Evolutionary conservation across 2,113 vertebrate genomes (phyloP), one percentile per base, ranked within the genome.

Genomic region (Seriola aureovittata): DNA sequence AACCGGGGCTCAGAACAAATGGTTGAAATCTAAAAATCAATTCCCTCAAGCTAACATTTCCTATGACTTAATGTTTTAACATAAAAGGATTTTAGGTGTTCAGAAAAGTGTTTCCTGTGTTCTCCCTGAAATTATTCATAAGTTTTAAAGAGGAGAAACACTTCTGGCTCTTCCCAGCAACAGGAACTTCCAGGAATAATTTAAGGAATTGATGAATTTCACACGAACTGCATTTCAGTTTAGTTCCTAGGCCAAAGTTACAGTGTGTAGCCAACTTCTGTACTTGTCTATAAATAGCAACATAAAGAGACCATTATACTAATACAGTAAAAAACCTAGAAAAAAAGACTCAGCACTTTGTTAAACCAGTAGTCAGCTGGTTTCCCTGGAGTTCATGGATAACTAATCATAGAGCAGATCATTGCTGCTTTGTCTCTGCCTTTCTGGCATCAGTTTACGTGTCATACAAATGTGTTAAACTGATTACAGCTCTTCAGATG

Each of bases 161-260:
- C 29, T 29, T 29, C 29, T 29, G 29, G 29, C 38, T 23, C 12
- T 14, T 21, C 44, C 29, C 2, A 40, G 8, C 23, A 4, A 10
- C 67, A 55, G 46, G 25, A 32, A 62, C 36, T 17, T 64, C 17
- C 36, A 8, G 58, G 58, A 60, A 81, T 17, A 23, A 32, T 44
- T 75, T 62, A 4, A 81, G 42, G 63, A 74, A 73, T 52, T 65
- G 14, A 46, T 10, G 13, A 34, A 36, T 59, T 34, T 75, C 62
- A 58, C 23, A 58, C 21, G 67, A 38, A 19, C 57, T 9, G n/a
- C 48, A n/a, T 64, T 19, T 62, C n/a, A 7, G 16, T 70, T 32
- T 12, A 8, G 66, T 46, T 23, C 19, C 17, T 63, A 16, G n/a
- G 40, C n/a, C 11, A 2, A n/a, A 32, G 34, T 9, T 32, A 58